Evolutionary conservation across 2,797 vertebrate species (phyloP), one percentile per base, ranked within the genome.

Genomic region (Sebastes aleutianus): DNA sequence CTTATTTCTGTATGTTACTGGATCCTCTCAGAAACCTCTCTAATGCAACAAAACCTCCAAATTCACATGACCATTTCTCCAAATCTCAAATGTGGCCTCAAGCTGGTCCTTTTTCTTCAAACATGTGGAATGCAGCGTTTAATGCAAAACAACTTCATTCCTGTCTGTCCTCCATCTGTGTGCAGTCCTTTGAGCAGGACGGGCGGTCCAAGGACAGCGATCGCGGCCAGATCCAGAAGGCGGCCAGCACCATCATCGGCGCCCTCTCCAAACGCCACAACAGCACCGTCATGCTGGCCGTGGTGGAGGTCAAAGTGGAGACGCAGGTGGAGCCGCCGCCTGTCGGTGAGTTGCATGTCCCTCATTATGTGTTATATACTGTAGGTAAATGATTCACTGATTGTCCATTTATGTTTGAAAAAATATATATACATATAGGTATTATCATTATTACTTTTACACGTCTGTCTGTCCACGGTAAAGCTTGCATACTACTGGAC

Each of bases 221-320:
- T 63, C 95, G 94, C 1, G 95, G 93, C 32, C 94, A 97, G 69
- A 97, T 99, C 87, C 96, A 98, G 91, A 96, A 95, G 0, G 97
- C 96, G 0, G 96, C 96, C 22, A 96, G 95, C 0, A 93, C 94
- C 80, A 95, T 99, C 27, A 97, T 98, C 31, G 89, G 93, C 0
- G 95, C 96, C 8, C 95, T 99, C 84, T 97, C 97, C 16, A 97
- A 96, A 88, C 91, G 95, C 24, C 97, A 96, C 26, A 99, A 99
- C 94, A 97, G 97, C 94, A 97, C 96, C 0, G 78, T 97, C 67
- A 96, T 99, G 92, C 86, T 97, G 79, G 97, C 98, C 0, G 92
- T 99, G 79, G 95, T 96, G 4, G 98, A 99, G 95, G 97, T 99
- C 85, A 98, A 98, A 84, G 96, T 99, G 76, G 97, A 98, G 92